These are phyloP conservation scores for Heliconius charithonia DNA, from an alignment of 2,888 invertebrate species.

Conservation along the genomic window DNA sequence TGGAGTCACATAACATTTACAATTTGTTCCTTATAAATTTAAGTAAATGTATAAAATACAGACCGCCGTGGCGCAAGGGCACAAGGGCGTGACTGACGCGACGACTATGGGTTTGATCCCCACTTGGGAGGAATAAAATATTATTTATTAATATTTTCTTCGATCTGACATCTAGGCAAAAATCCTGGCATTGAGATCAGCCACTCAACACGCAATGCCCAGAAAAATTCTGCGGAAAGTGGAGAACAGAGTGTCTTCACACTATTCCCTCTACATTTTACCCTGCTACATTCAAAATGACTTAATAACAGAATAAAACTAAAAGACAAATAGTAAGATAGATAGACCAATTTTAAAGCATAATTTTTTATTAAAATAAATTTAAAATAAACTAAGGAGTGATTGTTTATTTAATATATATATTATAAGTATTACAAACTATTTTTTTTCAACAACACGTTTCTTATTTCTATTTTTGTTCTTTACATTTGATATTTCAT, in stretches of 20 bases:
- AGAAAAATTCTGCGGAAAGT: too few species aligned
- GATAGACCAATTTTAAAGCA: background rate
- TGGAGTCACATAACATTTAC: background rate
- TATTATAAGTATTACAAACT: conserved; percentile 18
- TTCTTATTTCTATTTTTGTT: conserved; percentile 91
- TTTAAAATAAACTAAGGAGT: background rate
- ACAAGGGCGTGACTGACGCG: too few species aligned
- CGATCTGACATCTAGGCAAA: too few species aligned
- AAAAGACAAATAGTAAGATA: background rate
- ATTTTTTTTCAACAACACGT: conserved; percentile 55
- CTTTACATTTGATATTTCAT: conserved; percentile 94
- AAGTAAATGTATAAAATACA: background rate
- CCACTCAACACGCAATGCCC: too few species aligned
- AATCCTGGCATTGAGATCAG: too few species aligned
- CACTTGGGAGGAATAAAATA: too few species aligned
- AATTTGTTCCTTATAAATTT: background rate
- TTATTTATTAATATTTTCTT: too few species aligned
- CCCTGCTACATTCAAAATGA: too few species aligned
- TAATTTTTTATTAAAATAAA: background rate
- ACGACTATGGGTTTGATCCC: too few species aligned
- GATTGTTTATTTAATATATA: conserved; percentile 11
- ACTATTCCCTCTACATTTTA: too few species aligned
- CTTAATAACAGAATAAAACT: background rate
- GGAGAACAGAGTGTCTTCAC: too few species aligned
- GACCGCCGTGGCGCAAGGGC: too few species aligned